Base-by-base conservation (phyloP, 2,888 invertebrate genomes). In the Cataglyphis altisquamis region DNA sequence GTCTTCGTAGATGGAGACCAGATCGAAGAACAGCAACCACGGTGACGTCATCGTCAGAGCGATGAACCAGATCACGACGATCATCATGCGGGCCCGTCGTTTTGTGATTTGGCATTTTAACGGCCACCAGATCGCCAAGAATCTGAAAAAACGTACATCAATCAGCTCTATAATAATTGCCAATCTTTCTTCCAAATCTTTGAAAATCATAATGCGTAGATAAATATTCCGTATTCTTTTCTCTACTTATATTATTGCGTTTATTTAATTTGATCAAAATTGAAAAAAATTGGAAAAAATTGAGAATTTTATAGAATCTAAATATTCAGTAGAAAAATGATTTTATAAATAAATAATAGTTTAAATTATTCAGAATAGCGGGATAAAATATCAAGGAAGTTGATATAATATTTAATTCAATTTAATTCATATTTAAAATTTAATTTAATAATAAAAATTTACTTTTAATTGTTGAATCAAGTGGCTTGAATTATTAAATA, bases 51-150 rank as follows among this genome's bases (percentile, higher is more conserved):
- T 97, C 60, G 97, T 96, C 87, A 98, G 95, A 0, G 98, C 98
- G 90, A 98, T 97, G 93, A 98, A 96, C 99, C 99, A 99, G 93
- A 98, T 98, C 93, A 98, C 96, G 84, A 98, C 95, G 91, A 99
- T 98, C 96, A 98, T 97, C 94, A 98, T 96, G 77, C 98, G 96
- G 12, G 98, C 98, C 25, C 98, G 97, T 80, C 97, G 96, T 93
- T 98, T 98, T 67, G 98, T 98, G 95, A 99, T 98, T 95, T 98
- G 98, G 93, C 97, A 97, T 93, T 98, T 98, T 92, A 99, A 95
- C 1, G 98, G 98, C 97, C 98, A 98, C 97, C 99, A 98, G 92
- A 99, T 99, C 66, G 99, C 99, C 90, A 99, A 96, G 94, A 98
- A 99, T 96, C 99, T 99, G 97, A 25, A 25, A 97, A 96, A 96